A percentile compares a stretch with the other conserved stretches of the same genome.
Conservation (phyloP, 2,888 invertebrate species). For the Onthophagus sagittarius region DNA sequence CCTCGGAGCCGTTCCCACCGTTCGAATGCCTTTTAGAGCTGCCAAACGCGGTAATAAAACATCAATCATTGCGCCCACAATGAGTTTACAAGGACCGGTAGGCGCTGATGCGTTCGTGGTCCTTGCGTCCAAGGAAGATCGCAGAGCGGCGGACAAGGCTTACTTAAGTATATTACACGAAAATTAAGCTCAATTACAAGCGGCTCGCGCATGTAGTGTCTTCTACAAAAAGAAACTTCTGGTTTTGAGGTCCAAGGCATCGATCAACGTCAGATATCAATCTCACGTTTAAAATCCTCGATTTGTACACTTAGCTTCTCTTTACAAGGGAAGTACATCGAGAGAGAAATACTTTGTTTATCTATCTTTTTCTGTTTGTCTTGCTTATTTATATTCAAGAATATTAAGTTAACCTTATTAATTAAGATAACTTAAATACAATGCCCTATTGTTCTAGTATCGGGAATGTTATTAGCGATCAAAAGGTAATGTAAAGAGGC, state of each 20-base stretch:
- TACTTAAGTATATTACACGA: neutral
- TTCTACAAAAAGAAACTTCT: neutral
- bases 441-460: neutral
- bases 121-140: neutral
- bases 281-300: neutral
- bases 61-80: constrained; percentile 11
- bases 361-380: too few relatives aligned
- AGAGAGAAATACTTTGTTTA: too few relatives aligned
- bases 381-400: too few relatives aligned
- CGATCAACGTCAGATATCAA: neutral
- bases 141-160: neutral
- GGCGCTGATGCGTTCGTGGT: neutral
- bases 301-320: neutral
- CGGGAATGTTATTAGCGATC: neutral
- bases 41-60: constrained; percentile 3
- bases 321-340: too few relatives aligned
- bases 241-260: neutral
- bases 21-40: neutral
- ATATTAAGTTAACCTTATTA: neutral
- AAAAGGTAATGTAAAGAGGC: neutral
- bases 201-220: neutral
- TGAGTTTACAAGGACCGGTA: neutral
- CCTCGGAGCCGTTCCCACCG: constrained; percentile 6
- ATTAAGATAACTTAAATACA: neutral
- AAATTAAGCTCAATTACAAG: neutral